Percentiles rank a stretch among this genome's conserved stretches.
These are phyloP conservation scores for Uria lomvia DNA, from an alignment of 2,113 vertebrate genomes.

Conservation along the genomic window DNA sequence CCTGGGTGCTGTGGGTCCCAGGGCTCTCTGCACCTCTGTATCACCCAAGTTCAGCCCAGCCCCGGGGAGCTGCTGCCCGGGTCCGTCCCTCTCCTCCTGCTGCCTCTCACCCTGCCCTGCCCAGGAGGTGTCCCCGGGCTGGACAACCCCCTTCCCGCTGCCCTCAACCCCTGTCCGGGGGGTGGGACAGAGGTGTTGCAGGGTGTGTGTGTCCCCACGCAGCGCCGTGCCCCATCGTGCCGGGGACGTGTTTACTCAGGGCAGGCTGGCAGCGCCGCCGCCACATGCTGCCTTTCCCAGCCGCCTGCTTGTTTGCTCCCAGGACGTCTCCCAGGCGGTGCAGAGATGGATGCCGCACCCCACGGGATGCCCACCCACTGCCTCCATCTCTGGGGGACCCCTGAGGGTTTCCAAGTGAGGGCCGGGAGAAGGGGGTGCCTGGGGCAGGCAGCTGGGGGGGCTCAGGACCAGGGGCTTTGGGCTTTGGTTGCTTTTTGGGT, in stretches of 20 bases:
- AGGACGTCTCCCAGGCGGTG: neutral
- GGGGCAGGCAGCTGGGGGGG: too few species aligned
- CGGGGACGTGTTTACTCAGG: neutral
- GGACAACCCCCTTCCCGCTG: neutral
- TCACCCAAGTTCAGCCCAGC: neutral
- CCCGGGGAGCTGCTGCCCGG: rapidly evolving
- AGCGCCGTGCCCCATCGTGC: rapidly evolving
- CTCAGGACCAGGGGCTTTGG: neutral
- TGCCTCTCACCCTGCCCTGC: neutral
- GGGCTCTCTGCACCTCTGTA: neutral
- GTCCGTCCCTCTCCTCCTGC: neutral
- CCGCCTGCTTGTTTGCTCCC: neutral
- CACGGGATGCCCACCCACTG: neutral
- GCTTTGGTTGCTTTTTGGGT: neutral
- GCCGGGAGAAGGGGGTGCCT: neutral
- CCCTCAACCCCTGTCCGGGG: neutral
- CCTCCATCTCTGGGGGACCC: neutral
- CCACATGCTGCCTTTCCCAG: neutral
- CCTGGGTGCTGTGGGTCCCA: neutral
- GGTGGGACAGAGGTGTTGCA: rapidly evolving
- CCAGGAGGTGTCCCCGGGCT: neutral
- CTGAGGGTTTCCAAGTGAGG: neutral
- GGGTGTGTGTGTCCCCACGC: rapidly evolving
- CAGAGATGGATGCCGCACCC: neutral
- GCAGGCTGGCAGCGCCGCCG: neutral